A percentile compares a stretch with the other conserved stretches of the same genome.
phyloP scores from a whole-genome alignment of 2,113 vertebrate species.

The Piaya cayana region DNA sequence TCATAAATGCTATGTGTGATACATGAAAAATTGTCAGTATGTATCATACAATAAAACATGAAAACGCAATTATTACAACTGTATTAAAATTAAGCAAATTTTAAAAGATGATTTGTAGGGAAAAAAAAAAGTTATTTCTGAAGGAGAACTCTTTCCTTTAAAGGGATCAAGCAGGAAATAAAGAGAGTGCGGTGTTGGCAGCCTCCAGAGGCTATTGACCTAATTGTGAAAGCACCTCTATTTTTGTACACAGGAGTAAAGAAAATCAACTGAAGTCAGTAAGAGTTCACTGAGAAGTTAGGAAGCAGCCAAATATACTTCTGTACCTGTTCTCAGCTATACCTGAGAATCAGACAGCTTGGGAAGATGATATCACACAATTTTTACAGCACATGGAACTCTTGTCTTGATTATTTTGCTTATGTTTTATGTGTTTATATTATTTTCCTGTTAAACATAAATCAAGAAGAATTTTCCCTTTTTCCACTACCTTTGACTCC shows the following conservation, averaged over 20 bases:
- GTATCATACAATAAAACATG: neutral
- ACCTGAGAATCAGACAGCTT: neutral
- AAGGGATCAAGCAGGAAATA: neutral
- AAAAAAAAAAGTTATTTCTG: neutral
- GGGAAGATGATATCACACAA: neutral
- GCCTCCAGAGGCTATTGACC: neutral
- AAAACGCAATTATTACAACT: neutral
- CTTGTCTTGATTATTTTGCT: neutral
- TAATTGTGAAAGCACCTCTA: neutral
- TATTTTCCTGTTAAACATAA: neutral
- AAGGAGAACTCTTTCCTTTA: neutral
- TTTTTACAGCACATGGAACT: neutral
- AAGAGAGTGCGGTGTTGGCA: neutral
- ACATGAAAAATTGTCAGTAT: neutral
- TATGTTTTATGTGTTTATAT: neutral
- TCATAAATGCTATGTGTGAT: neutral
- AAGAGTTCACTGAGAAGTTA: neutral
- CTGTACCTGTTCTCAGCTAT: neutral
- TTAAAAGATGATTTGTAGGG: neutral
- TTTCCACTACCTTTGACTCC: neutral
- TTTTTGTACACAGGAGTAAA: neutral
- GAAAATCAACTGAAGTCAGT: neutral
- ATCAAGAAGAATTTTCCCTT: neutral
- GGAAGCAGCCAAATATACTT: neutral
- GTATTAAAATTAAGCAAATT: neutral